Conservation (phyloP, 2,113 vertebrate species). For the Zootoca vivipara region DNA sequence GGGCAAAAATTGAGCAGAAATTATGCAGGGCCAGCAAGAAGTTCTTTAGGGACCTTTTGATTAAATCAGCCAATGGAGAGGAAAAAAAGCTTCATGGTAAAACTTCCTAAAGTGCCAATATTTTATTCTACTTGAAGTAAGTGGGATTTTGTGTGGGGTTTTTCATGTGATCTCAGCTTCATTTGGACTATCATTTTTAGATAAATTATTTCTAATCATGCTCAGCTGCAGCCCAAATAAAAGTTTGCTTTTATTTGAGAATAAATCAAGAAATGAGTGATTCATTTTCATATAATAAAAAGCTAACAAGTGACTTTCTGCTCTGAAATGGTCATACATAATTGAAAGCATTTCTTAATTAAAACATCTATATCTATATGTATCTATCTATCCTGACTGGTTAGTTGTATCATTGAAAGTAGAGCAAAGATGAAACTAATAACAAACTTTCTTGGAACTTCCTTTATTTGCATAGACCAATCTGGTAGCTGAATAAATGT, state of each 20-base stretch:
- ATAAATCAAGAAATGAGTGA: not conserved
- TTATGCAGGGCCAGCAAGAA: constrained; percentile 54
- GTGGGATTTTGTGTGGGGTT: not conserved
- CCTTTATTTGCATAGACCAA: not conserved
- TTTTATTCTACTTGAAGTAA: not conserved
- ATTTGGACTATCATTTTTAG: not conserved
- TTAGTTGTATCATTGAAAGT: not conserved
- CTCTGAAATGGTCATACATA: not conserved
- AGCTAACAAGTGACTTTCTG: not conserved
- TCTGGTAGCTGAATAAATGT: not conserved
- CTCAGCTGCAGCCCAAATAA: not conserved
- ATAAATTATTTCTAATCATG: constrained; percentile 14
- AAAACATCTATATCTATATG: not conserved
- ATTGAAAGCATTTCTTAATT: not conserved
- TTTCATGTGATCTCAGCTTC: not conserved
- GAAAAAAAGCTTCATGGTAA: constrained; percentile 25
- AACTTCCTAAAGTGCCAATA: constrained; percentile 4
- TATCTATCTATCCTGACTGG: not conserved
- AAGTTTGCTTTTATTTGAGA: constrained; percentile 5
- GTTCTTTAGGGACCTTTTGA: constrained; percentile 57
- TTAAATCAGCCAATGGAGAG: constrained; percentile 43
- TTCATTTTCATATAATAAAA: not conserved
- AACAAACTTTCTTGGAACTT: not conserved
- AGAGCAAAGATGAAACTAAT: not conserved
- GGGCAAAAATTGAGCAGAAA: constrained; percentile 52